phyloP scores from a whole-genome alignment of 2,113 vertebrate species.

The Azemiops feae region DNA sequence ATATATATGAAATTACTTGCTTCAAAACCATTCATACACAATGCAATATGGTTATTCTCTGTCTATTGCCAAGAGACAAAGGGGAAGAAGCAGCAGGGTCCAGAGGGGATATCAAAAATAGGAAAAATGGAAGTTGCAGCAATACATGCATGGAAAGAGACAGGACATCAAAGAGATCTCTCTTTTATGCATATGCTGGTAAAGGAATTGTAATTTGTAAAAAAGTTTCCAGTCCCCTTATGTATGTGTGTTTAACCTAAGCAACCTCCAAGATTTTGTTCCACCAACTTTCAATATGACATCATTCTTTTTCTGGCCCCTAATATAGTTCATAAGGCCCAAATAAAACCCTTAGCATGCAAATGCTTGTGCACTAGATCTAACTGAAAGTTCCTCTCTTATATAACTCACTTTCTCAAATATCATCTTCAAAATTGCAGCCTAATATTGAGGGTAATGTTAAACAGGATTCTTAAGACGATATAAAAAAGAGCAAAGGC shows the following conservation, averaged over 20 bases:
- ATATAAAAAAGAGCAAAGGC: not conserved
- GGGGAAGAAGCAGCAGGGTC: not conserved
- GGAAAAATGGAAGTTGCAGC: not conserved
- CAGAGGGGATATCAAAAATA: not conserved
- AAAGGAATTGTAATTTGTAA: not conserved
- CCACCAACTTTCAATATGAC: not conserved
- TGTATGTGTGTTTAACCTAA: not conserved
- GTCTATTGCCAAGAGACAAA: not conserved
- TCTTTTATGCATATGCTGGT: not conserved
- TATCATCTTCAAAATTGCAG: not conserved
- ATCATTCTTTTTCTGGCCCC: not conserved
- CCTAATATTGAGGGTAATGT: not conserved
- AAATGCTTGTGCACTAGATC: not conserved
- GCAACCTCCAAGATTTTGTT: not conserved
- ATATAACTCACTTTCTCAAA: not conserved
- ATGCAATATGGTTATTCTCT: not conserved
- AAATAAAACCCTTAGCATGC: not conserved
- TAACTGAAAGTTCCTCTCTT: not conserved
- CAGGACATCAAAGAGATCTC: not conserved
- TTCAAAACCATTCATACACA: not conserved
- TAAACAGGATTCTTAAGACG: not conserved
- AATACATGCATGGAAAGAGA: not conserved
- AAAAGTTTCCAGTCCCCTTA: not conserved
- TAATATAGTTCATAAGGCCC: not conserved
- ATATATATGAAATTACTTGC: not conserved